Evolutionary conservation across 2,797 vertebrate species (phyloP).

Genomic region (Scolopax bukidnonensis): DNA sequence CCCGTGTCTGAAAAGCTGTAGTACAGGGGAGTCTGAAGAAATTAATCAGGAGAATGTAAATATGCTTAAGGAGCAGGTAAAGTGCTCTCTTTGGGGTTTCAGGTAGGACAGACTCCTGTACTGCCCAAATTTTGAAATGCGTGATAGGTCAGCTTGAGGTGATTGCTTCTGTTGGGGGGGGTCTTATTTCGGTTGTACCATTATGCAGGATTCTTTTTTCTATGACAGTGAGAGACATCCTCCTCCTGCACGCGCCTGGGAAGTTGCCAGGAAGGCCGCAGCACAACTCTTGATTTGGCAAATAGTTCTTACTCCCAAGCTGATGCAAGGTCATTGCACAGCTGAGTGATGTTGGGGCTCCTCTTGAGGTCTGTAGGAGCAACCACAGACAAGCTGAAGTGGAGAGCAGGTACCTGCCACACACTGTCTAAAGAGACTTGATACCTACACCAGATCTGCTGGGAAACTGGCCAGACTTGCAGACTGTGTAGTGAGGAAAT

Average conservation of each 20-base stretch:
- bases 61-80: background rate
- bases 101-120: background rate
- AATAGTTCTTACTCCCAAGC: background rate
- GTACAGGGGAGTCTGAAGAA: background rate
- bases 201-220: rapidly evolving
- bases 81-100: rapidly evolving
- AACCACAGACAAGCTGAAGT: background rate
- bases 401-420: background rate
- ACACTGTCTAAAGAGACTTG: background rate
- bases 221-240: background rate
- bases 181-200: background rate
- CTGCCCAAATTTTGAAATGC: background rate
- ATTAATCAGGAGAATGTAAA: background rate
- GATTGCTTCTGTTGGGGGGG: background rate
- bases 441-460: background rate
- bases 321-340: background rate
- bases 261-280: background rate
- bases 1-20: background rate
- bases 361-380: background rate
- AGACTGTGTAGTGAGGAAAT: background rate
- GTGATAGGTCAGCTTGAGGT: background rate
- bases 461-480: background rate
- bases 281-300: background rate
- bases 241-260: background rate
- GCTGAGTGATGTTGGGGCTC: background rate